These are phyloP conservation scores for Aplodontia rufa DNA, from an alignment of 2,113 vertebrate species.

Conservation along the genomic window DNA sequence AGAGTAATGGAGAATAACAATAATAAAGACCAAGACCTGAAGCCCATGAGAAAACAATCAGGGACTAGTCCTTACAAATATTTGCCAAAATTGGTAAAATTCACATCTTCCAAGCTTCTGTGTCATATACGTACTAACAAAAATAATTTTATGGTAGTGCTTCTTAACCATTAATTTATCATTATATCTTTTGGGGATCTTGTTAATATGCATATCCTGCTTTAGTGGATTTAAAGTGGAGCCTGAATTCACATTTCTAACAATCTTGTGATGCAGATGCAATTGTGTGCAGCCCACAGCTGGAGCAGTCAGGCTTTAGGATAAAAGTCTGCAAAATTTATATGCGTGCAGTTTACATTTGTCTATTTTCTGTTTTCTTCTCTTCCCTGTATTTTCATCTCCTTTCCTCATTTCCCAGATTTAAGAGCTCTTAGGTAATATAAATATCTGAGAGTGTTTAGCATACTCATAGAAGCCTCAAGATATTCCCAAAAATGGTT, in stretches of 20 bases:
- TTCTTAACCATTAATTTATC: not conserved
- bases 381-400: not conserved
- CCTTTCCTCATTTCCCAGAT: not conserved
- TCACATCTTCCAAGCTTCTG: rapidly evolving
- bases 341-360: not conserved
- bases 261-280: not conserved
- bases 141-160: not conserved
- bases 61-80: not conserved
- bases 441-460: not conserved
- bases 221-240: not conserved
- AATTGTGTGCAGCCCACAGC: not conserved
- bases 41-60: not conserved
- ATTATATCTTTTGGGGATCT: not conserved
- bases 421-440: not conserved
- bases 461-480: not conserved
- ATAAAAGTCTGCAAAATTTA: not conserved
- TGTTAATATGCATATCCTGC: not conserved
- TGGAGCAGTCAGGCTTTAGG: not conserved
- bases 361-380: not conserved
- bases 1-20: not conserved
- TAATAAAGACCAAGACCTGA: not conserved
- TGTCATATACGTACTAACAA: not conserved
- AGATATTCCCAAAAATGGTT: not conserved
- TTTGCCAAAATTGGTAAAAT: not conserved
- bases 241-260: not conserved